These are phyloP conservation scores for Squalus acanthias DNA, from an alignment of 2,797 vertebrate species.

Conservation along the genomic window DNA sequence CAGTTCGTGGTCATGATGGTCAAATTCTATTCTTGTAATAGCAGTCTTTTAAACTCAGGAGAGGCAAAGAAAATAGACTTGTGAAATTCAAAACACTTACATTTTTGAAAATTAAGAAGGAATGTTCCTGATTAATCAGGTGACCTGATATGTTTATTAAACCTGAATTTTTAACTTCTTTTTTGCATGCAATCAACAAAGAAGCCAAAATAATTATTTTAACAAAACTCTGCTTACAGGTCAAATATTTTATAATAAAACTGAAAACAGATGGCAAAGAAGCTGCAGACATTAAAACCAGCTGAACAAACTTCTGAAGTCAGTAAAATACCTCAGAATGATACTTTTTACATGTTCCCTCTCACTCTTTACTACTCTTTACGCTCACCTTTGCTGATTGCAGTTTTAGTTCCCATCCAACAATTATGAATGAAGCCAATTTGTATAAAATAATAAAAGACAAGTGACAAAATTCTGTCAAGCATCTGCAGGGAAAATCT, in stretches of 20 bases:
- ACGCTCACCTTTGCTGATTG: background rate
- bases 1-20: constrained; percentile 60
- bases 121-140: constrained; percentile 58
- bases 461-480: constrained; percentile 48
- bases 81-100: constrained; percentile 52
- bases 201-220: constrained; percentile 64
- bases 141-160: constrained; percentile 57
- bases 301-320: constrained; percentile 66
- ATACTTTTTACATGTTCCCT: background rate
- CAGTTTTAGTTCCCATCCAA: constrained; percentile 15
- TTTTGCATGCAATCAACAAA: constrained; percentile 57
- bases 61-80: constrained; percentile 58
- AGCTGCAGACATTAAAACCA: constrained; percentile 76
- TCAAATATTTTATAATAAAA: constrained; percentile 61
- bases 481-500: constrained; percentile 59
- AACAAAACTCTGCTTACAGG: constrained; percentile 52
- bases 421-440: background rate
- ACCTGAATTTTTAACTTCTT: constrained; percentile 50
- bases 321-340: background rate
- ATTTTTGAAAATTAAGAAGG: constrained; percentile 45
- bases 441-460: background rate
- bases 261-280: constrained; percentile 74
- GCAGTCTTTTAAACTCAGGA: constrained; percentile 57
- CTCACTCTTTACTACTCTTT: background rate
- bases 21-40: constrained; percentile 59